These are phyloP conservation scores for Scyliorhinus canicula DNA, from an alignment of 2,797 vertebrate species.

Conservation along the genomic window DNA sequence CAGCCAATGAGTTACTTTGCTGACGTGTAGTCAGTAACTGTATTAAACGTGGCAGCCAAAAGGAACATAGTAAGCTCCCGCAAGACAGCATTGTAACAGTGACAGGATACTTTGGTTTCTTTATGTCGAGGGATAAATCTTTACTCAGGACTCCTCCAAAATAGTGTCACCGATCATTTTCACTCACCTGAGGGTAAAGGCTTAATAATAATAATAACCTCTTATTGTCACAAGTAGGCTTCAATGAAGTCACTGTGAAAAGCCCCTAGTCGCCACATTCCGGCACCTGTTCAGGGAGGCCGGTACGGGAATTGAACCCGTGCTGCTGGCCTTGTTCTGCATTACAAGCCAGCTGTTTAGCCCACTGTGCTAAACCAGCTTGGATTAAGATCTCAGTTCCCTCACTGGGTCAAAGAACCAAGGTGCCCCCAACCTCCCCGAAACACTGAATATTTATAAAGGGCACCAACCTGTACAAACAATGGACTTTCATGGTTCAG, in stretches of 20 bases:
- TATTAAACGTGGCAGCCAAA: not conserved
- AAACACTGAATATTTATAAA: not conserved
- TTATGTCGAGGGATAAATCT: not conserved
- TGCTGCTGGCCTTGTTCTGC: no score
- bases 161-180: not conserved
- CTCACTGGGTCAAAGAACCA: not conserved
- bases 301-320: no score
- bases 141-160: not conserved
- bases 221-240: no score
- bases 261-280: no score
- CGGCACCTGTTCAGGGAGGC: no score
- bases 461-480: not conserved
- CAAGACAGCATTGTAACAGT: not conserved
- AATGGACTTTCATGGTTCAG: no score
- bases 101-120: not conserved
- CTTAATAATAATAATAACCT: no score
- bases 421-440: no score
- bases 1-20: not conserved
- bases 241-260: no score
- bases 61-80: not conserved
- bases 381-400: not conserved
- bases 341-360: no score
- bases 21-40: not conserved
- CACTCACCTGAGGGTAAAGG: not conserved
- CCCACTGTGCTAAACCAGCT: no score